Base-by-base conservation (phyloP, 2,888 invertebrate species). In the Orthosia cruda region DNA sequence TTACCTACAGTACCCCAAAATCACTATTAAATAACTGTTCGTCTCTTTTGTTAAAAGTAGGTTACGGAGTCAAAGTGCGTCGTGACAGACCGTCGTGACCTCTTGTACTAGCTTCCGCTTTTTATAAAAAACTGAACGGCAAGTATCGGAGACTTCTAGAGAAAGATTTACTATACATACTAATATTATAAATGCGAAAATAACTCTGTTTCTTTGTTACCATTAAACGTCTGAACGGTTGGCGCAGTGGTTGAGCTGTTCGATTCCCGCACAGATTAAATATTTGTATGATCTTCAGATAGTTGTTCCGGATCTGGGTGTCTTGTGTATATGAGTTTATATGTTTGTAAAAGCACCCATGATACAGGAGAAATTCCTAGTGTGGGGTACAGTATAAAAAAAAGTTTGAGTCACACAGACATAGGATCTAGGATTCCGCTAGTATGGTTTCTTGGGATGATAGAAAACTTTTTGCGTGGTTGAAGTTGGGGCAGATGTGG, bases 61-160 rank as follows among this genome's bases (percentile, higher is more conserved):
- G 80, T 71, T 71, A 59, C 1, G 9, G 3, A 50, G 32, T 72
- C 64, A 62, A 77, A 63, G 66, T 49, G 16, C 45, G n/a, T 79
- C 80, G 80, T 80, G 80, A 84, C 32, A 16, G 23, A 15, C 16
- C 5, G 12, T 72, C 80, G 72, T 80, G 80, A 80, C 55, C 26
- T 13, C 0, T 5, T 32, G 12, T 13, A 1, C 52, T 61, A 23
- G 50, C 49, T 80, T 80, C 80, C 80, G 84, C 67, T 64, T 59
- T 71, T 50, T 45, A 45, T 23, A 66, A 18, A 58, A 78, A 67
- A 54, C 13, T 7, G 23, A 55, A 13, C 13, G n/a, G 2, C 15
- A 40, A 76, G 62, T 18, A 50, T 59, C 45, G 54, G 12, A 58
- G 13, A 11, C n/a, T 74, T 63, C 15, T 20, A 52, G 3, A 81